These are phyloP conservation scores for Hypomecis punctinalis DNA, from an alignment of 2,888 invertebrate genomes.

Conservation along the genomic window DNA sequence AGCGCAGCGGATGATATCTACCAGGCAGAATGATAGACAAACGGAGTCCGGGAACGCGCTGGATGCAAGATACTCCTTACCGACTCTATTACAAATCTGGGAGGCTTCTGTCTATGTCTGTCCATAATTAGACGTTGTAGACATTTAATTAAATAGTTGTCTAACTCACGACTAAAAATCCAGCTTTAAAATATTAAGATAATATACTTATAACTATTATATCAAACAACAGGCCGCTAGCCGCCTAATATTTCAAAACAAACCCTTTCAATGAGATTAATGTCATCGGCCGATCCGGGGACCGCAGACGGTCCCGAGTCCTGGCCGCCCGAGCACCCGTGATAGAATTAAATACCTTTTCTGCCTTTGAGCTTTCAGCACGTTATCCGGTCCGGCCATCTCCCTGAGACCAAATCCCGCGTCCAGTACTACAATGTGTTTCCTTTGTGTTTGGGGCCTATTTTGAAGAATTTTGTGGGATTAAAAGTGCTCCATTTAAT, in stretches of 20 bases:
- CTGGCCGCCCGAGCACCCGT: slow-evolving; percentile 13
- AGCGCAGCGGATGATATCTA: too few relatives aligned
- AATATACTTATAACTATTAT: slow-evolving; percentile 11
- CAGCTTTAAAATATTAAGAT: neutral
- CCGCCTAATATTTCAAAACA: slow-evolving; percentile 21
- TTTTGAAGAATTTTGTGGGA: neutral
- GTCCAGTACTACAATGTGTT: slow-evolving; percentile 1
- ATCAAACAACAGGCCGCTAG: slow-evolving; percentile 8
- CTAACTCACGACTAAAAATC: neutral
- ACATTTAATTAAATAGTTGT: too few relatives aligned
- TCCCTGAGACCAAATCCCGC: too few relatives aligned
- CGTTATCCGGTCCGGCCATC: slow-evolving; percentile 13
- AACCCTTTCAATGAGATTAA: slow-evolving; percentile 37
- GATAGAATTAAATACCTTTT: slow-evolving; percentile 36
- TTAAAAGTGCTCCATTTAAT: neutral
- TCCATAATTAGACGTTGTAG: too few relatives aligned
- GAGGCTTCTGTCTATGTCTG: too few relatives aligned
- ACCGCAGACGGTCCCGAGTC: slow-evolving; percentile 33
- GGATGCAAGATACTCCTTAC: too few relatives aligned
- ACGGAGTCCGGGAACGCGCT: too few relatives aligned
- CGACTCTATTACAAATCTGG: too few relatives aligned
- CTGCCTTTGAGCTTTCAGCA: slow-evolving; percentile 35
- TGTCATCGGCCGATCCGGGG: slow-evolving; percentile 27
- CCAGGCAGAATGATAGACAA: too few relatives aligned
- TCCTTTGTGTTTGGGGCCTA: neutral